Conservation (phyloP, 2,113 vertebrate species). For the Rousettus leschenaultii region DNA sequence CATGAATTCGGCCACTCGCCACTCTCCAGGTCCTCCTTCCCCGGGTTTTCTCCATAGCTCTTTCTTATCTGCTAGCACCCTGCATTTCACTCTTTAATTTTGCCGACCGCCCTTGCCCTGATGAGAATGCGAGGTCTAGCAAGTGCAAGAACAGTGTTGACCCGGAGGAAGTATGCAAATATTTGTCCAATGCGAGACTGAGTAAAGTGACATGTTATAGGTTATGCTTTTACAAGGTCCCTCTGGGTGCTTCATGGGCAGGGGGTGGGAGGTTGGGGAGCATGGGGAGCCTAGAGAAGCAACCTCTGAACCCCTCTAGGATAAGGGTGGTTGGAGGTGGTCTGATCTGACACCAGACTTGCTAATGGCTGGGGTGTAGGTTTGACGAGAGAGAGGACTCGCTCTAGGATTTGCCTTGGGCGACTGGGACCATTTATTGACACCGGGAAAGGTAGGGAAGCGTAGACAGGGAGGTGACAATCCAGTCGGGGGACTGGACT, state of each 20-base stretch:
- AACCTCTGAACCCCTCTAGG: neutral
- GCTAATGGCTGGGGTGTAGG: neutral
- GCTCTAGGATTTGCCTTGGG: neutral
- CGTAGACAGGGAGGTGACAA: rapidly evolving
- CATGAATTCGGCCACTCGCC: neutral
- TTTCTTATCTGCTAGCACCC: neutral
- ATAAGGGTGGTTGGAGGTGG: neutral
- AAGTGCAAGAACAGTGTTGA: neutral
- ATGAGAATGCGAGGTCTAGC: neutral
- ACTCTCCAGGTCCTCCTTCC: too few relatives aligned
- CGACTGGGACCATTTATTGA: neutral
- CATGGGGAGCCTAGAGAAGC: neutral
- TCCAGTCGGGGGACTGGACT: neutral
- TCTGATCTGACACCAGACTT: neutral
- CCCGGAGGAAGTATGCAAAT: neutral
- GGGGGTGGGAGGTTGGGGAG: neutral
- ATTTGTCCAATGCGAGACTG: neutral
- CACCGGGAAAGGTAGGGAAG: neutral
- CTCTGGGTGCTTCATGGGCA: neutral
- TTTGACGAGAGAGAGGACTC: too few relatives aligned
- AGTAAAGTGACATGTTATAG: neutral
- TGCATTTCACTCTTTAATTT: neutral
- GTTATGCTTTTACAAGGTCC: neutral
- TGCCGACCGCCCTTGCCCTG: neutral
- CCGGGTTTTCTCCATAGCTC: neutral